Evolutionary conservation across 2,113 vertebrate species (phyloP).

Genomic region (Heloderma charlesbogerti): DNA sequence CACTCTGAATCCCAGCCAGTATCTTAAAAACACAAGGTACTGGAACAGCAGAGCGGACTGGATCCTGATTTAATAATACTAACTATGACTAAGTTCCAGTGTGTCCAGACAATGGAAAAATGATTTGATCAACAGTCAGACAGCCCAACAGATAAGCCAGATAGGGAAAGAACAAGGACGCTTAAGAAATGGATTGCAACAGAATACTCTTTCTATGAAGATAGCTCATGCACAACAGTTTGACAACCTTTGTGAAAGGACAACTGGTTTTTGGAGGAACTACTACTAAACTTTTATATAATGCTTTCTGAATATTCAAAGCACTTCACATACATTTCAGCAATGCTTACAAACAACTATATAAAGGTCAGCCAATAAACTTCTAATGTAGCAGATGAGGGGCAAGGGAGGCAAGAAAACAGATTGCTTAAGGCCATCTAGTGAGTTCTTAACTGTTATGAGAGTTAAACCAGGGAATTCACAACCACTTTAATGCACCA

Average conservation of each 20-base stretch:
- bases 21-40: background rate
- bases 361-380: background rate
- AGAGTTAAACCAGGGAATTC: background rate
- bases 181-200: background rate
- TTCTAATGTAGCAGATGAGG: background rate
- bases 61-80: too few relatives aligned
- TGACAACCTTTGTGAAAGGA: background rate
- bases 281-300: background rate
- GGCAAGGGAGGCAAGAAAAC: background rate
- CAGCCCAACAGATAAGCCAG: background rate
- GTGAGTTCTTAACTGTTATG: background rate
- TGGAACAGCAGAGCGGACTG: background rate
- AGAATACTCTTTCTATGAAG: background rate
- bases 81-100: too few relatives aligned
- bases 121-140: background rate
- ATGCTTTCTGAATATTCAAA: background rate
- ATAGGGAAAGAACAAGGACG: background rate
- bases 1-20: background rate
- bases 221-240: background rate
- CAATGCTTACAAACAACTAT: background rate
- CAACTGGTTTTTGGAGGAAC: background rate
- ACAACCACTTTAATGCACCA: background rate
- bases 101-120: background rate
- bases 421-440: background rate
- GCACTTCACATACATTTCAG: background rate